These are phyloP conservation scores for Himalopsyche anomala DNA, from an alignment of 2,888 invertebrate genomes.

Conservation along the genomic window DNA sequence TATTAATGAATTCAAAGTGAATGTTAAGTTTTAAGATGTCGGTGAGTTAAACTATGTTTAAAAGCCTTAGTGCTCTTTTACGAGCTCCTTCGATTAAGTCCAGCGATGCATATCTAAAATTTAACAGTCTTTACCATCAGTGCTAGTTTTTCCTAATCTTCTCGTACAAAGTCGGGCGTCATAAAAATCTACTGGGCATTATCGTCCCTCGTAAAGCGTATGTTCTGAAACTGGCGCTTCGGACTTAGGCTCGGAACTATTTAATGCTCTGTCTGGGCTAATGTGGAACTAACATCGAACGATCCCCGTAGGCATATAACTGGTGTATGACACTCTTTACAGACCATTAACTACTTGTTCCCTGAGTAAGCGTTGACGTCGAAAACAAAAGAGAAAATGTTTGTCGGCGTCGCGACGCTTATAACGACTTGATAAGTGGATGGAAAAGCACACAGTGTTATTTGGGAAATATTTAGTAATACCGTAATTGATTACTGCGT, in stretches of 20 bases:
- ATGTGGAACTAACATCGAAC: constrained; percentile 28
- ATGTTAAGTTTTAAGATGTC: too few species aligned
- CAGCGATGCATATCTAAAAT: constrained; percentile 24
- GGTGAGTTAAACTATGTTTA: too few species aligned
- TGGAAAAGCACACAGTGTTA: background rate
- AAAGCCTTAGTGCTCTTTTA: too few species aligned
- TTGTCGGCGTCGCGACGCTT: constrained; percentile 29
- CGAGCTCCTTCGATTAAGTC: background rate
- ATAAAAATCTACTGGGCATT: constrained; percentile 37
- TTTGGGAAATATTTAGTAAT: background rate
- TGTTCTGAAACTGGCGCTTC: background rate
- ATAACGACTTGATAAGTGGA: constrained; percentile 37
- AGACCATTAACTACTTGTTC: constrained; percentile 23
- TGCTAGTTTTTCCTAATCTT: background rate
- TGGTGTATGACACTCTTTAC: constrained; percentile 15
- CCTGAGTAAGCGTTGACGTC: constrained; percentile 7
- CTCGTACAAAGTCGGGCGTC: constrained; percentile 34
- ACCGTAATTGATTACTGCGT: background rate
- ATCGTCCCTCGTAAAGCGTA: constrained; percentile 25
- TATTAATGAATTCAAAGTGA: too few species aligned
- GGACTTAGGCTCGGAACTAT: constrained; percentile 17
- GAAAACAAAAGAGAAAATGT: constrained; percentile 31
- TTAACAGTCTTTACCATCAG: background rate
- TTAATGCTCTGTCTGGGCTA: constrained; percentile 17
- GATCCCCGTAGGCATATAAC: constrained; percentile 28